Percentiles rank a stretch among this genome's conserved stretches.
Evolutionary conservation across 2,888 invertebrate genomes (phyloP).

Genomic region (Ophioninae sp.): DNA sequence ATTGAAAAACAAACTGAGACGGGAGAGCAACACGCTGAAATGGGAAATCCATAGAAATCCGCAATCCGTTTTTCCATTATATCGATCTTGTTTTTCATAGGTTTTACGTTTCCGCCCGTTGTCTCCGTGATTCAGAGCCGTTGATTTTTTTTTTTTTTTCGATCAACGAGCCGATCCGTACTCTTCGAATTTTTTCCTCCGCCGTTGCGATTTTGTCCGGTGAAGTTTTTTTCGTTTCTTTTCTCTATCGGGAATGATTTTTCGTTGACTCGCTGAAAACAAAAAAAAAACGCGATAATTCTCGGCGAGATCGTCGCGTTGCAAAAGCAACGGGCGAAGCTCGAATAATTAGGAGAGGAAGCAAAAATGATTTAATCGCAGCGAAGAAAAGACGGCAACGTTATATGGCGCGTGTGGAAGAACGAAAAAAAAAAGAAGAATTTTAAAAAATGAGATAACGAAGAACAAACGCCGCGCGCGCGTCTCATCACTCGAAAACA

Average conservation of each 20-base stretch:
- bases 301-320: neutral
- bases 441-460: conserved; percentile 54
- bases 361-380: conserved; percentile 46
- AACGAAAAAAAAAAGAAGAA: conserved; percentile 35
- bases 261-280: neutral
- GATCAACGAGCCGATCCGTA: conserved; percentile 5
- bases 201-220: conserved; percentile 19
- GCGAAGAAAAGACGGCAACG: conserved; percentile 21
- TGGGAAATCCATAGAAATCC: conserved; percentile 57
- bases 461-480: conserved; percentile 59
- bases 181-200: conserved; percentile 17
- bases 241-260: neutral
- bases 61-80: conserved; percentile 49
- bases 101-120: conserved; percentile 17
- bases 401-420: conserved; percentile 51
- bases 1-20: conserved; percentile 17
- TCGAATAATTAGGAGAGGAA: neutral
- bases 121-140: conserved; percentile 12
- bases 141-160: conserved; percentile 18
- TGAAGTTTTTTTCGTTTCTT: neutral
- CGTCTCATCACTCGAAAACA: conserved; percentile 62
- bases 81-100: conserved; percentile 38
- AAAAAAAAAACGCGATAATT: conserved; percentile 4
- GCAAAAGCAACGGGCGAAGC: conserved; percentile 5
- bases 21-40: conserved; percentile 48